Base-by-base conservation (phyloP, 1,140 invertebrate genomes). In the Lepidurus couesii region DNA sequence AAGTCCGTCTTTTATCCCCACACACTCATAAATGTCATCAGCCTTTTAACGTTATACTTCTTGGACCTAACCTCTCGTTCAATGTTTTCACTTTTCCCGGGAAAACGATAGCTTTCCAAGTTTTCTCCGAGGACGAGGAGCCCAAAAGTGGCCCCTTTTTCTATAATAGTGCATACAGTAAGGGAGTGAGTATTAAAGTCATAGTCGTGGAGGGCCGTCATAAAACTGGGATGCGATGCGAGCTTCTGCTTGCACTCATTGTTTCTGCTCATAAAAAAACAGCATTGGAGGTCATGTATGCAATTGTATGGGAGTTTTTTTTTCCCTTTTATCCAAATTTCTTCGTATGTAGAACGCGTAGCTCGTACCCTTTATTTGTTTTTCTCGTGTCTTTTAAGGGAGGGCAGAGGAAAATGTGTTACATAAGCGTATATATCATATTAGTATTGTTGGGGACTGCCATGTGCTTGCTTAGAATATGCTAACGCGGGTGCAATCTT, bases 1-100 rank as follows among this genome's bases (percentile, higher is more conserved):
- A 34, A 34, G 34, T 34, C 34, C 34, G 21, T 65, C 53, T 65
- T 65, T 65, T 65, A 13, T 65, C 53, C 53, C 53, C 53, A 65
- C 53, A 65, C 16, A 21, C 16, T 65, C 53, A 65, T 65, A 65
- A 65, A 65, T 65, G 53, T 65, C 53, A 65, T 65, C 53, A 65
- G 53, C 53, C 53, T 65, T 65, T 65, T 65, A 65, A 65, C 53
- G 53, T 65, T 16, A 7, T 7, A 16, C 53, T 65, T 65, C 16
- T n/a, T 65, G 53, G 53, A 65, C 16, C 53, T 65, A 65, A 65
- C 53, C 53, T 65, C 53, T 65, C 53, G 53, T 65, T 65, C 53
- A 65, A 7, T 21, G n/a, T 65, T 65, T 65, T 65, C 21, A 65
- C 16, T 65, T 65, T 65, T 65, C 16, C 34, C 34, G 8, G 16